Evolutionary conservation across 1,140 invertebrate species (phyloP).

Genomic region (Belonocnema kinseyi): DNA sequence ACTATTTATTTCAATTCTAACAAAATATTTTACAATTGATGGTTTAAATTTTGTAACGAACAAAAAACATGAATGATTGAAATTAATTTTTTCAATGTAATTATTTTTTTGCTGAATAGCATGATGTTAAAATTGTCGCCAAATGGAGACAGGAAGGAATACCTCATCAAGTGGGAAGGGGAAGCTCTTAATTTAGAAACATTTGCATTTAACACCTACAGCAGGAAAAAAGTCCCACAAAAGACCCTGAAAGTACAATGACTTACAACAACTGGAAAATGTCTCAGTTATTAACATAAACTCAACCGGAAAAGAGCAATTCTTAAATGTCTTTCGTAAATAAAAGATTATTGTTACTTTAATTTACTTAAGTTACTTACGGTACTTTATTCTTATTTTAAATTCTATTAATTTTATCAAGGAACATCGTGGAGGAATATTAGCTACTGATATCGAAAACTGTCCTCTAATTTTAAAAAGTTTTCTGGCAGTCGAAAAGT

Average conservation of each 20-base stretch:
- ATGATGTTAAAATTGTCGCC: neutral
- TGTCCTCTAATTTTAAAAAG: conserved; percentile 4
- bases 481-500: conserved; percentile 26
- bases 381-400: too few species aligned
- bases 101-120: neutral
- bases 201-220: conserved; percentile 22
- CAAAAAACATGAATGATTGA: neutral
- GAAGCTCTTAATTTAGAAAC: neutral
- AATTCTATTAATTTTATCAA: too few species aligned
- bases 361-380: too few species aligned
- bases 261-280: conserved; percentile 13
- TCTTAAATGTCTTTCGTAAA: conserved; percentile 1
- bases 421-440: neutral
- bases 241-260: neutral
- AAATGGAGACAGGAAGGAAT: conserved; percentile 1
- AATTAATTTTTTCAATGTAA: neutral
- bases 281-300: conserved; percentile 11
- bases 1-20: too few species aligned
- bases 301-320: conserved; percentile 13
- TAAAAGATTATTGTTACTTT: neutral
- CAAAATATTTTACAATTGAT: too few species aligned
- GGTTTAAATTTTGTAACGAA: too few species aligned
- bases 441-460: conserved; percentile 9
- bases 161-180: neutral
- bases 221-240: neutral